phyloP scores from a whole-genome alignment of 2,797 vertebrate genomes.

The Mergus octosetaceus region DNA sequence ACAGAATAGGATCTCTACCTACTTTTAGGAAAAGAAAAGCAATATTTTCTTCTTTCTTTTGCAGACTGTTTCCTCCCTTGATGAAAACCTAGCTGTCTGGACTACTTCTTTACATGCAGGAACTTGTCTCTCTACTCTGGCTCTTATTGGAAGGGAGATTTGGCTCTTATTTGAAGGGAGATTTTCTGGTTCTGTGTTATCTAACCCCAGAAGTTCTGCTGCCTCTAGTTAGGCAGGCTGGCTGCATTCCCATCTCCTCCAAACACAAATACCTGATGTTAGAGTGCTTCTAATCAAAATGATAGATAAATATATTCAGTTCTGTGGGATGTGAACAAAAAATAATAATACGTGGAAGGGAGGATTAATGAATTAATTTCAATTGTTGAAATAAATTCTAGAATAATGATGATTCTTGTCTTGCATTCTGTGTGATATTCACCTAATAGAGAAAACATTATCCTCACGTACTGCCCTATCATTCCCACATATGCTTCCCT shows the following conservation, averaged over 20 bases:
- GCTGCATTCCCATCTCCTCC: background rate
- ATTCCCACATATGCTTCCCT: background rate
- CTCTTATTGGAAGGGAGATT: background rate
- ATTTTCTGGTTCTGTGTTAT: background rate
- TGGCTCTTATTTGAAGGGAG: background rate
- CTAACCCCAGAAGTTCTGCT: background rate
- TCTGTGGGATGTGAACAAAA: background rate
- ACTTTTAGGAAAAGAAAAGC: background rate
- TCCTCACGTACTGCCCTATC: background rate
- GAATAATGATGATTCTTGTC: background rate
- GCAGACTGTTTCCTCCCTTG: background rate
- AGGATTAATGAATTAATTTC: background rate
- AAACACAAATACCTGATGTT: background rate
- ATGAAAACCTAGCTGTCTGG: background rate
- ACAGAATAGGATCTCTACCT: background rate
- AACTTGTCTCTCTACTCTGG: background rate
- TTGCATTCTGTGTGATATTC: background rate
- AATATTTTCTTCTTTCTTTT: background rate
- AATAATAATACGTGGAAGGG: fast-evolving
- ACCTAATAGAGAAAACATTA: background rate
- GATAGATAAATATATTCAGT: background rate
- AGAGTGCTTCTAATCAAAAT: background rate
- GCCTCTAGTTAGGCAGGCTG: background rate
- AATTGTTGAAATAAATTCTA: background rate
- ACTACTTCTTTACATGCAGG: background rate